Percentiles rank a stretch among this genome's conserved stretches.
These are phyloP conservation scores for Burhinus oedicnemus DNA, from an alignment of 2,113 vertebrate genomes.

Conservation along the genomic window DNA sequence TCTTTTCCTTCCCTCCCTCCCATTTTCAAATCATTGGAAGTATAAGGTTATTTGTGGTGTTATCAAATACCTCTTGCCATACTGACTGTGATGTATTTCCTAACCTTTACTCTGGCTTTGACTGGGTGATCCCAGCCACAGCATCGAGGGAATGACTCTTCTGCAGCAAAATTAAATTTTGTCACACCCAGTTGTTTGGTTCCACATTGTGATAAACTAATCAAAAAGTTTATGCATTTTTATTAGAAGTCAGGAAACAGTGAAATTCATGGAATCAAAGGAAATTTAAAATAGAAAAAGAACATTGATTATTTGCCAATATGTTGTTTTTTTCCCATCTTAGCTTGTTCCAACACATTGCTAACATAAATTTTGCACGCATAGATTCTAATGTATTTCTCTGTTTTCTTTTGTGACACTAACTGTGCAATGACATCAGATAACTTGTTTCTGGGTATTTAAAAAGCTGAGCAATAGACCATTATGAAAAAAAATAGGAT, in stretches of 20 bases:
- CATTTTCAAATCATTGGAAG: slow-evolving; percentile 48
- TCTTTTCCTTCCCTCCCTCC: background rate
- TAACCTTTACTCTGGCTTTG: slow-evolving; percentile 59
- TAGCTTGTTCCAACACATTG: background rate
- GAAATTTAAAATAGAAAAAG: slow-evolving; percentile 15
- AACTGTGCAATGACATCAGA: background rate
- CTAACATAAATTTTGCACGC: background rate
- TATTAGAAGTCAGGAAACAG: slow-evolving; percentile 40
- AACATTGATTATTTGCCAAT: background rate
- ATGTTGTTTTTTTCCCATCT: background rate
- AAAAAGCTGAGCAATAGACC: background rate
- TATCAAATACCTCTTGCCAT: slow-evolving; percentile 56
- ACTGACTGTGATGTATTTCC: slow-evolving; percentile 51
- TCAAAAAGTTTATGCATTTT: slow-evolving; percentile 54
- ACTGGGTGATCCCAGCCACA: slow-evolving; percentile 50
- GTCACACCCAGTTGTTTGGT: slow-evolving; percentile 37
- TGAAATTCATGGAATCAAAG: slow-evolving; percentile 36
- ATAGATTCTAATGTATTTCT: background rate
- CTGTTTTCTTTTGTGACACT: background rate
- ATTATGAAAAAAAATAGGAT: background rate
- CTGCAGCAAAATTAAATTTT: slow-evolving; percentile 63
- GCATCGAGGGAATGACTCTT: slow-evolving; percentile 38
- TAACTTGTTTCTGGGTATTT: background rate
- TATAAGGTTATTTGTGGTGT: slow-evolving; percentile 49
- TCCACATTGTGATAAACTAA: slow-evolving; percentile 58